A percentile compares a stretch with the other conserved stretches of the same genome.
Evolutionary conservation across 2,797 vertebrate genomes (phyloP).

Genomic region (Luscinia luscinia): DNA sequence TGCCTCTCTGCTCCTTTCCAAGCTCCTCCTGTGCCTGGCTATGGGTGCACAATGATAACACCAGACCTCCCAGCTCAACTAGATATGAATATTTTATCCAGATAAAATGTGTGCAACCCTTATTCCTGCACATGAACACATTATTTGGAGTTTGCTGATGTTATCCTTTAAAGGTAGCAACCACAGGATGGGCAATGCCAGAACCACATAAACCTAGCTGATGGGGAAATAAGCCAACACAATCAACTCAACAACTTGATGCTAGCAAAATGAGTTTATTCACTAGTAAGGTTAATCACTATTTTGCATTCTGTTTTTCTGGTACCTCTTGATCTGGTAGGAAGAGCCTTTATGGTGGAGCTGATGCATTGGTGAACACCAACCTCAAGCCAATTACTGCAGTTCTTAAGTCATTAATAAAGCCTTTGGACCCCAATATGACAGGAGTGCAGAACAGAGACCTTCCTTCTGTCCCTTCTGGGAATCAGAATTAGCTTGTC

Average conservation of each 20-base stretch:
- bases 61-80: neutral
- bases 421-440: neutral
- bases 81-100: neutral
- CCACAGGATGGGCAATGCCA: neutral
- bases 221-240: neutral
- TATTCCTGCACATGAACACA: neutral
- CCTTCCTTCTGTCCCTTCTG: neutral
- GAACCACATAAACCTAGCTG: neutral
- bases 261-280: neutral
- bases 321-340: neutral
- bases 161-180: neutral
- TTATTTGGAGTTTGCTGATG: neutral
- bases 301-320: neutral
- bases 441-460: neutral
- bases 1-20: neutral
- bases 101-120: neutral
- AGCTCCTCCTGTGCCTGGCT: neutral
- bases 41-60: neutral
- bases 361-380: accelerated
- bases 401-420: neutral
- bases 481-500: neutral
- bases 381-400: neutral
- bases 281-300: neutral
- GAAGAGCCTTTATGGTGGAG: neutral
- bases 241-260: neutral